Evolutionary conservation across 2,888 invertebrate species (phyloP).

Genomic region (Andrena fulva): DNA sequence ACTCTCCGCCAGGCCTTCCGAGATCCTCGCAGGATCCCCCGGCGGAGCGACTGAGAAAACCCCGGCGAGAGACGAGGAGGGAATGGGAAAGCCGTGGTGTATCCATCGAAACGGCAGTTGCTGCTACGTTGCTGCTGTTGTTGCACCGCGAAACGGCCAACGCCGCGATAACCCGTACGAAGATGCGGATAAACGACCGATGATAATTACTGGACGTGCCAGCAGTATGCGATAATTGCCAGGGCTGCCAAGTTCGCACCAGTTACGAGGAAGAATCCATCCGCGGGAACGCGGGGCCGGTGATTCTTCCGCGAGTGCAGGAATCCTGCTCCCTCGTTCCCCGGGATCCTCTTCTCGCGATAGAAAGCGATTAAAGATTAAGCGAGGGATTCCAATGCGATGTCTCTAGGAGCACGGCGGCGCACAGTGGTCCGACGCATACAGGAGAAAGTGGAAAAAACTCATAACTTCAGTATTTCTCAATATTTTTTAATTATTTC

Average conservation of each 20-base stretch:
- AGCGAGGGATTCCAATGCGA: not conserved
- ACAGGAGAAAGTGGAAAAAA: too few relatives aligned
- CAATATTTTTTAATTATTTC: too few relatives aligned
- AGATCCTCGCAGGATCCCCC: constrained; percentile 63
- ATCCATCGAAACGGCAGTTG: constrained; percentile 40
- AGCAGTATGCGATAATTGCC: constrained; percentile 76
- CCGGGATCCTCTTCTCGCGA: not conserved
- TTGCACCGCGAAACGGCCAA: constrained; percentile 62
- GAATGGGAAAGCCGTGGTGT: constrained; percentile 16
- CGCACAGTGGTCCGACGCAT: too few relatives aligned
- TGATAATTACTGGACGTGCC: constrained; percentile 80
- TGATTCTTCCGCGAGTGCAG: constrained; percentile 1
- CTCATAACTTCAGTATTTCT: too few relatives aligned
- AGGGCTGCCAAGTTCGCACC: constrained; percentile 70
- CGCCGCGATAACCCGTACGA: constrained; percentile 62
- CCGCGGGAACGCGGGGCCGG: not conserved
- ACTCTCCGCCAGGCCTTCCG: constrained; percentile 70
- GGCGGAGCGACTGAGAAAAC: not conserved
- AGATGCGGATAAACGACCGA: constrained; percentile 75
- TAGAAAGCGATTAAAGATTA: not conserved
- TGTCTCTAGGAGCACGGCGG: not conserved
- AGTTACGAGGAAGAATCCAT: constrained; percentile 67
- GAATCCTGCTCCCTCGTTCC: not conserved
- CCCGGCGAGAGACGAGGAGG: constrained; percentile 3
- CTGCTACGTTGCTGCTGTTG: constrained; percentile 32